Evolutionary conservation across 2,888 invertebrate genomes (phyloP).

Genomic region (Agriopis aurantiaria): DNA sequence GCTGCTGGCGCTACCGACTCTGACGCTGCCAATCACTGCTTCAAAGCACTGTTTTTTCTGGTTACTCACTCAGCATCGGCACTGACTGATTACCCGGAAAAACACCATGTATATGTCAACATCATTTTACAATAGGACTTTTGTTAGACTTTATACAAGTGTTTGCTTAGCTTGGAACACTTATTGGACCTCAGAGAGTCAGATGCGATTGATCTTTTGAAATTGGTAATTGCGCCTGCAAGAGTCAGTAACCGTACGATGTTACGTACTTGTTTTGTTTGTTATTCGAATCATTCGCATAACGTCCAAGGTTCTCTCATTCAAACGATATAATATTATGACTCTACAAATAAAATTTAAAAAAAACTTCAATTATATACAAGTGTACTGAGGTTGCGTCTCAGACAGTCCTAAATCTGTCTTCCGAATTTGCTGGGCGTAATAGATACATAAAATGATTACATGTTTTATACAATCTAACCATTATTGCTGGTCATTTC

Average conservation of each 20-base stretch:
- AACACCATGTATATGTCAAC: neutral
- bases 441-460: neutral
- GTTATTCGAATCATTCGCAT: conserved; percentile 6
- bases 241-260: conserved; percentile 17
- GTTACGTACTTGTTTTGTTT: conserved; percentile 14
- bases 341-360: neutral
- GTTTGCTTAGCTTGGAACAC: too few species aligned
- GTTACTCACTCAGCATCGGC: too few species aligned
- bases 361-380: neutral
- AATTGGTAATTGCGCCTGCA: conserved; percentile 17
- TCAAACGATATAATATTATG: conserved; percentile 1
- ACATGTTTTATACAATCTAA: conserved; percentile 5
- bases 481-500: conserved; percentile 22
- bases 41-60: neutral
- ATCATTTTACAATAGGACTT: too few species aligned
- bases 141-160: neutral
- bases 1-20: conserved; percentile 41
- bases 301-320: conserved; percentile 6
- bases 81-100: conserved; percentile 19
- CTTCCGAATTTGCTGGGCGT: neutral
- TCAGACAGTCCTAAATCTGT: neutral
- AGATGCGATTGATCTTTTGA: conserved; percentile 6
- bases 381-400: neutral
- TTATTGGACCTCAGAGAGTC: neutral
- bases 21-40: conserved; percentile 35